phyloP scores from a whole-genome alignment of 2,113 vertebrate genomes.

The Sialia sialis region DNA sequence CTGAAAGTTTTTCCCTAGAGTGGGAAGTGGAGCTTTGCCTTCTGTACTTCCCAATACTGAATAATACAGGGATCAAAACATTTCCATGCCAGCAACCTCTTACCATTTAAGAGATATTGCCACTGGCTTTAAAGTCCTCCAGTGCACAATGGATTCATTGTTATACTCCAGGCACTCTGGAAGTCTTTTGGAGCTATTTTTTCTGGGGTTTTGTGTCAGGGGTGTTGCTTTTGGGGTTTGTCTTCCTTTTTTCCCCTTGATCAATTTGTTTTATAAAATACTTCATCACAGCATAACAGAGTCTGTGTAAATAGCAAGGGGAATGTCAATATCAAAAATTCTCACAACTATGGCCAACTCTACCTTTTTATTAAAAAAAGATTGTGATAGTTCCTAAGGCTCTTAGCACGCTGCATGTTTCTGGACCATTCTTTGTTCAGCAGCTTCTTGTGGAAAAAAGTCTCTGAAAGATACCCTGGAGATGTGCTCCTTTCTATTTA shows the following conservation, averaged over 20 bases:
- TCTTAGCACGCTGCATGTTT: neutral
- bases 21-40: neutral
- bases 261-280: neutral
- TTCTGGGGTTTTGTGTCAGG: neutral
- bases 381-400: neutral
- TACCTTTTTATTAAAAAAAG: neutral
- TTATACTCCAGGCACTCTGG: neutral
- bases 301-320: neutral
- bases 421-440: neutral
- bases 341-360: neutral
- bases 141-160: neutral
- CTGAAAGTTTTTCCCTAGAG: neutral
- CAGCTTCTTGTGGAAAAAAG: neutral
- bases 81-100: neutral
- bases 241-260: no score
- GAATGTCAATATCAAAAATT: neutral
- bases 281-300: neutral
- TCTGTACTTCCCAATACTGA: neutral
- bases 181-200: neutral
- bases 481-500: neutral
- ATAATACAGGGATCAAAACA: neutral
- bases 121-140: neutral
- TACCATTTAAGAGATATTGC: neutral
- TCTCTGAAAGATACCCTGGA: neutral
- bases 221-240: neutral